These are phyloP conservation scores for Cotesia chilonis DNA, from an alignment of 1,140 invertebrate genomes.

Conservation along the genomic window DNA sequence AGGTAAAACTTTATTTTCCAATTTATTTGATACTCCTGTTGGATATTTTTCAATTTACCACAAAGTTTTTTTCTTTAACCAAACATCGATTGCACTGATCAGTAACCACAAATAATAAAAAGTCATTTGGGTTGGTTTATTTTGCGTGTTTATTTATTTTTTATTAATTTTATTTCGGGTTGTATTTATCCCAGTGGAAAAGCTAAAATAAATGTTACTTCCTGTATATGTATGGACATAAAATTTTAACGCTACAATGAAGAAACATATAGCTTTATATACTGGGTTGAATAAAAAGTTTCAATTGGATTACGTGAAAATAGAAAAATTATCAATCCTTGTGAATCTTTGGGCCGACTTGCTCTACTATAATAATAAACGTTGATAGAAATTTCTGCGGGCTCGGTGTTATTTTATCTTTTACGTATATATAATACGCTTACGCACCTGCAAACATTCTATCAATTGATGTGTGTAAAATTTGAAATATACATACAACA, in stretches of 20 bases:
- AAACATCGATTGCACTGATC: too few relatives aligned
- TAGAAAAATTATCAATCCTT: conserved; percentile 45
- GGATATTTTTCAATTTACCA: too few relatives aligned
- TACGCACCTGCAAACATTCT: neutral
- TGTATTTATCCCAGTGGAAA: neutral
- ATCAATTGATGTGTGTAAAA: too few relatives aligned
- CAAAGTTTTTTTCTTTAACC: too few relatives aligned
- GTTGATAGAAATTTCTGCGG: conserved; percentile 24
- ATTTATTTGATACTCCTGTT: too few relatives aligned
- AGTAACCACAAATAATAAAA: too few relatives aligned
- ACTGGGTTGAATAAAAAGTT: conserved; percentile 35
- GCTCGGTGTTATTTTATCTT: neutral
- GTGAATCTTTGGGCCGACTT: conserved; percentile 38
- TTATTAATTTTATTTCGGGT: conserved; percentile 10
- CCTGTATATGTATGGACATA: too few relatives aligned
- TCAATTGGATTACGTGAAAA: conserved; percentile 45
- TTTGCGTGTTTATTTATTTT: neutral
- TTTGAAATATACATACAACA: neutral
- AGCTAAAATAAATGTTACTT: conserved; percentile 15
- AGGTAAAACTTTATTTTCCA: too few relatives aligned
- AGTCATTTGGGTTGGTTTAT: too few relatives aligned
- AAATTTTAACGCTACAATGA: neutral
- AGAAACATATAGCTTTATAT: neutral
- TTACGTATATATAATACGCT: neutral
- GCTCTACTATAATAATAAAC: conserved; percentile 8